phyloP scores from a whole-genome alignment of 2,888 invertebrate species.

The Alloplasta piceator region DNA sequence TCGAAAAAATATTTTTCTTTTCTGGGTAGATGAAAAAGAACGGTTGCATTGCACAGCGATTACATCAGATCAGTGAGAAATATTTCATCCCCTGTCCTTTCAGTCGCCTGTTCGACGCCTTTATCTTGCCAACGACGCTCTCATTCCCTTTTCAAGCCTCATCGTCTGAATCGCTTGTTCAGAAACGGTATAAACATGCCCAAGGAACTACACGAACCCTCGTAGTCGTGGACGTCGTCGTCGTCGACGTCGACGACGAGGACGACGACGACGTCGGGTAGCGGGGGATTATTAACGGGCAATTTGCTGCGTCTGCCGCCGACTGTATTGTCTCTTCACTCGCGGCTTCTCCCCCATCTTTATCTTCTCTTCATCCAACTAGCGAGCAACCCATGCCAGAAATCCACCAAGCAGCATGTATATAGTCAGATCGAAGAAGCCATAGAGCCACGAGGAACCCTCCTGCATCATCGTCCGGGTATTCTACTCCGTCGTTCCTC shows the following conservation, averaged over 20 bases:
- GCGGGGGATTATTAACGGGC: slow-evolving; percentile 82
- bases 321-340: slow-evolving; percentile 79
- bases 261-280: slow-evolving; percentile 62
- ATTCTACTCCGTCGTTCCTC: slow-evolving; percentile 43
- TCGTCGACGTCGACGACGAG: slow-evolving; percentile 35
- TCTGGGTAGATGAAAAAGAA: too few relatives aligned
- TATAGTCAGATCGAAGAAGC: slow-evolving; percentile 47
- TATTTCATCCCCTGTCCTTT: slow-evolving; percentile 77
- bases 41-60: too few relatives aligned
- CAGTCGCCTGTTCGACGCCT: slow-evolving; percentile 5
- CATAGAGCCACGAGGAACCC: slow-evolving; percentile 43
- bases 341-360: slow-evolving; percentile 39
- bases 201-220: slow-evolving; percentile 58
- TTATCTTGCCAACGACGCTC: slow-evolving; percentile 42
- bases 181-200: slow-evolving; percentile 37
- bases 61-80: too few relatives aligned
- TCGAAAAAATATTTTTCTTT: too few relatives aligned
- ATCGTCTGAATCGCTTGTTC: slow-evolving; percentile 50
- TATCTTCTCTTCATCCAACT: slow-evolving; percentile 70
- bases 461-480: slow-evolving; percentile 61
- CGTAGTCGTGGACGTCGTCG: slow-evolving; percentile 22
- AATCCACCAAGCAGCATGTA: slow-evolving; percentile 40
- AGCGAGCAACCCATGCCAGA: slow-evolving; percentile 44
- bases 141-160: slow-evolving; percentile 47
- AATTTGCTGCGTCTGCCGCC: slow-evolving; percentile 82